Percentiles rank a stretch among this genome's conserved stretches.
phyloP scores from a whole-genome alignment of 2,113 vertebrate species.

The Aegypius monachus region DNA sequence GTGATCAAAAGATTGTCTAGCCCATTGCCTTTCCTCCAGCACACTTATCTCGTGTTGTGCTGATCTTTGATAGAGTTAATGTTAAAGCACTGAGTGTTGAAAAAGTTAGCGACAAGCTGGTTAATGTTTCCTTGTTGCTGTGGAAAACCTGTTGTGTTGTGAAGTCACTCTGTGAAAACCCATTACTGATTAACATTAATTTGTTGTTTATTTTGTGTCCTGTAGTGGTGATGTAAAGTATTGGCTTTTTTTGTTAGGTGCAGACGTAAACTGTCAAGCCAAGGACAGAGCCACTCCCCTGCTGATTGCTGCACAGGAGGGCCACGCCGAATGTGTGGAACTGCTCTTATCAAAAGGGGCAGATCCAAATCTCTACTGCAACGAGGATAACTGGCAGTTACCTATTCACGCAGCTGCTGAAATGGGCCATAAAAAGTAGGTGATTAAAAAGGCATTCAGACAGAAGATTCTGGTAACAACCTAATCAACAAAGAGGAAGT shows the following conservation, averaged over 20 bases:
- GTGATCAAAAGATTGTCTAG: neutral
- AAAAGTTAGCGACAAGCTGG: neutral
- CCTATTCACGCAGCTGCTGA: slow-evolving; percentile 91
- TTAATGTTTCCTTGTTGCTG: neutral
- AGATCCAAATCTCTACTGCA: slow-evolving; percentile 86
- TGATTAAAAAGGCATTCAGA: neutral
- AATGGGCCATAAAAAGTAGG: slow-evolving; percentile 84
- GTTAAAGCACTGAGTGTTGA: neutral
- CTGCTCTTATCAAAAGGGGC: slow-evolving; percentile 80
- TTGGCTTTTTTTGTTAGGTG: slow-evolving; percentile 73
- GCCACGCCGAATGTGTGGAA: slow-evolving; percentile 80
- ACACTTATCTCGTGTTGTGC: rapidly evolving
- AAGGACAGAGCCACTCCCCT: slow-evolving; percentile 89
- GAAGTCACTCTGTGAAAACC: neutral
- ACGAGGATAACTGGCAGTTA: slow-evolving; percentile 84
- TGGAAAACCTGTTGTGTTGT: neutral
- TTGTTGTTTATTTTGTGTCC: neutral
- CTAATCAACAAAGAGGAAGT: neutral
- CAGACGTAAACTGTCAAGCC: slow-evolving; percentile 84
- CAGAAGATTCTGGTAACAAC: neutral
- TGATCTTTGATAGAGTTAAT: neutral
- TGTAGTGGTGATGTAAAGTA: neutral
- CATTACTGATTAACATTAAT: neutral
- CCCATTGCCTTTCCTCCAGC: neutral
- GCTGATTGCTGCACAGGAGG: slow-evolving; percentile 93